These are phyloP conservation scores for Brachionus plicatilis DNA, from an alignment of 1,140 invertebrate genomes.

Conservation along the genomic window DNA sequence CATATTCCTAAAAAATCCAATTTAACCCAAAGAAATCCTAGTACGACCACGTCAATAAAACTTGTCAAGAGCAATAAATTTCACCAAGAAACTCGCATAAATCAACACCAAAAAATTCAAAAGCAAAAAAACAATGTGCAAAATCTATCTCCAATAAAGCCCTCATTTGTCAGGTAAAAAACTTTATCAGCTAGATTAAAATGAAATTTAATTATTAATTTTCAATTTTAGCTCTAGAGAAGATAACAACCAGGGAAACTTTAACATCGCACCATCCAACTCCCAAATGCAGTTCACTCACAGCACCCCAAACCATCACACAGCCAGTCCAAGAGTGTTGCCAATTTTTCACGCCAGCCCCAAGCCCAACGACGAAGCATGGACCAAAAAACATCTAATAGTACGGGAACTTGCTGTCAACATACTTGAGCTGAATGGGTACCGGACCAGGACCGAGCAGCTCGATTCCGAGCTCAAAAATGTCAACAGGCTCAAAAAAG, in stretches of 20 bases:
- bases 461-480: constrained; percentile 29
- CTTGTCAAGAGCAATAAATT: constrained; percentile 9
- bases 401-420: constrained; percentile 29
- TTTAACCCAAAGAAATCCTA: constrained; percentile 20
- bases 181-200: not conserved
- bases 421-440: constrained; percentile 29
- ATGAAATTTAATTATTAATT: not conserved
- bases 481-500: constrained; percentile 11
- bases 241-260: not conserved
- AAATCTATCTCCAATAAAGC: constrained; percentile 37
- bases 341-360: not conserved
- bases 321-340: not conserved
- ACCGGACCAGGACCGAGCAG: constrained; percentile 12
- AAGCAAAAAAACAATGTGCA: constrained; percentile 25
- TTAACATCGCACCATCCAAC: not conserved
- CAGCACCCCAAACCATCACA: constrained; percentile 3
- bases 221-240: not conserved
- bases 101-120: not conserved
- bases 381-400: constrained; percentile 3
- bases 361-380: not conserved
- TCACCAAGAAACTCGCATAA: constrained; percentile 9
- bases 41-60: not conserved
- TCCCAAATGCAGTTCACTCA: constrained; percentile 13
- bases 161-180: constrained; percentile 11
- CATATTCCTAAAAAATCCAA: constrained; percentile 9